Base-by-base conservation (phyloP, 2,113 vertebrate species). In the Cyprinodon brontotheroides region DNA sequence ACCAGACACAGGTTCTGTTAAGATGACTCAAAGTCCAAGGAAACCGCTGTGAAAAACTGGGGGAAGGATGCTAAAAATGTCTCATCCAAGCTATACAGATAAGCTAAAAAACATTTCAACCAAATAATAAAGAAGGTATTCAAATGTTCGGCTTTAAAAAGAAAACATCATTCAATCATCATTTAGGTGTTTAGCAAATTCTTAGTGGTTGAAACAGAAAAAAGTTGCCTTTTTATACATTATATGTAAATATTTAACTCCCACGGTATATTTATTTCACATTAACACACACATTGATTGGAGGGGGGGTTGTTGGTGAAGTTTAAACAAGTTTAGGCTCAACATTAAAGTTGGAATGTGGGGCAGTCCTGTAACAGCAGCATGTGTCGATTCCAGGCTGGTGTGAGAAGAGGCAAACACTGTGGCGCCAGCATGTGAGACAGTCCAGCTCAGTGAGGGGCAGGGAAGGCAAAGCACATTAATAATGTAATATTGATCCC, bases 341-440 rank as follows among this genome's bases (percentile, higher is more conserved):
- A 45, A 76, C 71, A 62, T 39, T 57, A 45, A 5, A 50, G 0
- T 37, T 73, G 78, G 90, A 91, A 92, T 93, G 89, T 90, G 74
- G 74, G 72, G 66, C 36, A 3, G 62, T 47, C 11, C 0, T 81
- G 89, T 43, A 75, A 84, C 47, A 77, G 75, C 37, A 15, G 45
- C 3, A 68, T 66, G 75, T 77, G 75, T 61, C 37, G 72, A 74
- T 83, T 36, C 67, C 87, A 85, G 57, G 67, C 29, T 17, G 10
- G 82, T 92, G 87, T 14, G 64, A 92, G 77, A 37, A 61, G 80
- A 73, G 36, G 74, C 45, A 61, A 75, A 57, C n/a, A 89, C 89
- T 90, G 87, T 92, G 88, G 74, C 83, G 69, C 61, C 76, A 41
- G 66, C 45, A 78, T 89, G 89, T 37, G 79, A 93, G 79, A 59